Evolutionary conservation across 92 coral and sea anemone genomes (phyloP).

Genomic region (Siderastrea radians): DNA sequence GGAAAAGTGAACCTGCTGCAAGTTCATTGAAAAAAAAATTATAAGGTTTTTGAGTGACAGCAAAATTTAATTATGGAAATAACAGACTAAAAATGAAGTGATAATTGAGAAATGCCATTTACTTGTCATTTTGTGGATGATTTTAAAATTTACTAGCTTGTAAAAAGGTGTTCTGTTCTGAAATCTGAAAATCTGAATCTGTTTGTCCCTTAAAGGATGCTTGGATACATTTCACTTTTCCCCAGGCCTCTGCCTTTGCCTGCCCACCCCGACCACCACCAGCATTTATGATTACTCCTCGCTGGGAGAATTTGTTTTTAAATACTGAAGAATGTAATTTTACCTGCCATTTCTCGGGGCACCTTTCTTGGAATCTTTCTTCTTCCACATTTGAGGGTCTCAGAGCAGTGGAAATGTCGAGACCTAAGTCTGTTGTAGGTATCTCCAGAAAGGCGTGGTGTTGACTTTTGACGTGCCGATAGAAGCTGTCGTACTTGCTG

Average conservation of each 20-base stretch:
- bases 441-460: conserved; percentile 31
- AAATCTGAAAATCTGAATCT: no score
- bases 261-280: background rate
- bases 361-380: background rate
- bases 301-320: no score
- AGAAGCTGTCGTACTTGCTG: conserved; percentile 37
- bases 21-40: no score
- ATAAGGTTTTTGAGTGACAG: no score
- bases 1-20: no score
- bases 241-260: background rate
- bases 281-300: background rate
- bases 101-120: conserved; percentile 6
- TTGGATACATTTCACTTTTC: no score
- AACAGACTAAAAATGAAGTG: background rate
- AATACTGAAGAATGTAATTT: conserved; percentile 1
- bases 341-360: conserved; percentile 14
- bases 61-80: no score
- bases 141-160: no score
- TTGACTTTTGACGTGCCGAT: conserved; percentile 37
- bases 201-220: no score
- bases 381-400: background rate
- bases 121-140: no score
- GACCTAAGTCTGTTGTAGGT: conserved; percentile 14
- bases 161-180: no score
- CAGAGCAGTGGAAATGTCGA: conserved; percentile 14